Evolutionary conservation across 2,888 invertebrate genomes (phyloP).

Genomic region (Tetrapedia diversipes): DNA sequence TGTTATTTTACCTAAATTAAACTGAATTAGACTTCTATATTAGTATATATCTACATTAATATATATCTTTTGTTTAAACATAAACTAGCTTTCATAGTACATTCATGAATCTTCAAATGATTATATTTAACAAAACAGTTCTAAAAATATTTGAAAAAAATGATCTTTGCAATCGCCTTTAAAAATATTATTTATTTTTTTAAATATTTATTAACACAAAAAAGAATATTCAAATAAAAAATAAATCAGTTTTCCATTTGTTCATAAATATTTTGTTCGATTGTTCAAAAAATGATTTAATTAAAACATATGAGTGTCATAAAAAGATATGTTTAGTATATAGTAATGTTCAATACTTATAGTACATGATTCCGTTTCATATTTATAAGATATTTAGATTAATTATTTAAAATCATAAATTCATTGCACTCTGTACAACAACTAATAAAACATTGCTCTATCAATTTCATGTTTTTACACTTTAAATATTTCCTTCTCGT

Average conservation of each 20-base stretch:
- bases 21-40: conserved; percentile 11
- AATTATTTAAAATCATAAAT: conserved; percentile 9
- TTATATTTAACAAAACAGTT: conserved; percentile 14
- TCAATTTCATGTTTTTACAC: conserved; percentile 5
- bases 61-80: too few species aligned
- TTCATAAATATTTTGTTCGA: background rate
- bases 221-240: conserved; percentile 32
- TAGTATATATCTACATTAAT: too few species aligned
- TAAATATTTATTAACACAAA: conserved; percentile 17
- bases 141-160: conserved; percentile 19
- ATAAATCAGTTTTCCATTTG: conserved; percentile 37
- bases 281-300: conserved; percentile 4
- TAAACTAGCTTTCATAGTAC: too few species aligned
- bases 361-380: conserved; percentile 23
- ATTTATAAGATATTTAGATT: conserved; percentile 24
- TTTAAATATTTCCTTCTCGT: background rate
- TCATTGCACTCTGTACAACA: background rate
- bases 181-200: conserved; percentile 23
- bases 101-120: conserved; percentile 4
- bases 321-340: conserved; percentile 49
- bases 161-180: conserved; percentile 1
- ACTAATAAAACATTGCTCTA: conserved; percentile 3
- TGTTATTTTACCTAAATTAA: conserved; percentile 11
- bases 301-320: conserved; percentile 7
- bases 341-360: conserved; percentile 10